Evolutionary conservation across 2,113 vertebrate species (phyloP), one percentile per base, ranked within the genome.

Genomic region (Talpa occidentalis): DNA sequence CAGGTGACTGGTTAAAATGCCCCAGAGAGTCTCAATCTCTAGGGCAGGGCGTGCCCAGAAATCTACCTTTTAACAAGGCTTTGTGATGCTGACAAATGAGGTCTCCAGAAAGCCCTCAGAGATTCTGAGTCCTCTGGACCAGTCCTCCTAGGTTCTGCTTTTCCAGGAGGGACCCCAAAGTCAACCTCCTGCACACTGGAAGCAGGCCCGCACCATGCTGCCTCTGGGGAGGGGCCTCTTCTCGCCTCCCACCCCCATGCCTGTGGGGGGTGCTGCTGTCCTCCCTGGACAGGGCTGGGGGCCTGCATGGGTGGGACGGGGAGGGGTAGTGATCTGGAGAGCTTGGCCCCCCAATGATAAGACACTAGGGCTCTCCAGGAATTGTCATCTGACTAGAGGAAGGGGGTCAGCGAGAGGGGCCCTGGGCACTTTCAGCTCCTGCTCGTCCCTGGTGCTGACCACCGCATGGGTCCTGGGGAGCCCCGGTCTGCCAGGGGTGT

Each of bases 261-360:
- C 22, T 40, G 22, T 9, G 47, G 76, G 32, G 47, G 52, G 44
- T 1, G 12, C n/a, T 28, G n/a, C 77, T 67, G 7, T 59, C 69
- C 54, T 10, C 14, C 60, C 54, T 21, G 85, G n/a, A 28, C 32
- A 78, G 56, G 59, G 30, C 42, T 69, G 22, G 47, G n/a, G 49
- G 35, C 8, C 60, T 37, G 30, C 21, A 19, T 10, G 15, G 7
- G 16, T 54, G 37, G 16, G 32, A 1, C 10, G 6, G 17, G 15
- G 1, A 0, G 0, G 44, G 32, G 28, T 10, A 62, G n/a, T 49
- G 28, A 2, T 42, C 66, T 30, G 35, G 40, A 60, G 49, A 44
- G 49, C 17, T 82, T 44, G 74, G 10, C 5, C 26, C 42, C 60
- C 35, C 21, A 6, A 10, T 5, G 3, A 11, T 22, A n/a, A 81